Evolutionary conservation across 2,113 vertebrate species (phyloP), one percentile per base, ranked within the genome.

Genomic region (Ovibos moschatus): DNA sequence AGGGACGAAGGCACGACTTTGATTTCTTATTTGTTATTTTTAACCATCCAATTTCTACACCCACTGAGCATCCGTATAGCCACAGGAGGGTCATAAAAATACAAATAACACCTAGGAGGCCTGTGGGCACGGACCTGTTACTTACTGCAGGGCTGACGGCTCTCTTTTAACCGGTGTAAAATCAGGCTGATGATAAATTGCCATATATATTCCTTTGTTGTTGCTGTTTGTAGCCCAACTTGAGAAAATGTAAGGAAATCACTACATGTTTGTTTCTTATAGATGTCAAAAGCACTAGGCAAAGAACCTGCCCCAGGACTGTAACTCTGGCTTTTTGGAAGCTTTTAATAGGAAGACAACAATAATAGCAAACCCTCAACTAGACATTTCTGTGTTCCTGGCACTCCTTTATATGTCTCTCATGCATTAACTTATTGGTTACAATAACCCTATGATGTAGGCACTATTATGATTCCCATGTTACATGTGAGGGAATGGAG

Each of bases 11-110:
- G 97, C 55, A 84, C 12, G 62, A 93, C 97, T 98, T 98, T 98
- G 98, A 98, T 98, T 99, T 99, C 95, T 97, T 98, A 98, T 98
- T 98, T 98, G 97, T 98, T 99, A 98, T 98, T 98, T 98, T 98
- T 98, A 99, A 98, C 98, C 98, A 97, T 97, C 95, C 97, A 97
- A 97, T 98, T 97, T 94, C 96, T 97, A 97, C 84, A 98, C 96
- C 98, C 97, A 93, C 87, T 96, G 98, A 98, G 98, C 98, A 98
- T 98, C 97, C 92, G 94, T 95, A 97, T 95, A 98, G 96, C 94
- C 98, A 96, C 96, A 97, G 96, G 97, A 98, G 97, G 95, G 95
- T 97, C 91, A 97, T 88, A 96, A 97, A 98, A 98, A 98, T 96
- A 98, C 98, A 99, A 98, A 98, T 93, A 98, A 98, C 95, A 97